These are phyloP conservation scores for Falco biarmicus DNA, from an alignment of 2,797 vertebrate genomes.

Conservation along the genomic window DNA sequence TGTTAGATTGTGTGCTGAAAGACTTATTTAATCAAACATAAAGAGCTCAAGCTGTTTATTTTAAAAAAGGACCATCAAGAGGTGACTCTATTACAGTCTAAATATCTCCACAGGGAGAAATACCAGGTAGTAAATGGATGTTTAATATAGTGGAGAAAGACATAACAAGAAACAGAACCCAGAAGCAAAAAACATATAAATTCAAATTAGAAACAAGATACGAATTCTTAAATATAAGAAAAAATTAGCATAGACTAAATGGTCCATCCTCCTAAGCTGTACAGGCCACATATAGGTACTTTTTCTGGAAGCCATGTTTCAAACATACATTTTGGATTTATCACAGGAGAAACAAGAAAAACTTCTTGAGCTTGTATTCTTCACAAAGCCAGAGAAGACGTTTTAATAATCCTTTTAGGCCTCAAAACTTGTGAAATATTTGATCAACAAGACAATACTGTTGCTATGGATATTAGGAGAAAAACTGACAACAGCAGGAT, in stretches of 20 bases:
- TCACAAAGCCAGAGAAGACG: background rate
- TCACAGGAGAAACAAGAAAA: background rate
- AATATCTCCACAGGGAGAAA: conserved; percentile 46
- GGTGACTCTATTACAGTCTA: conserved; percentile 25
- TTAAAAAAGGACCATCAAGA: conserved; percentile 33
- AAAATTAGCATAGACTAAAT: background rate
- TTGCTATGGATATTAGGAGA: conserved; percentile 41
- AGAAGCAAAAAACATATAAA: conserved; percentile 28
- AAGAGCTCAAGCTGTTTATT: conserved; percentile 22
- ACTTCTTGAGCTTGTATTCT: background rate
- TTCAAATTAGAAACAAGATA: conserved; percentile 39
- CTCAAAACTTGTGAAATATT: background rate
- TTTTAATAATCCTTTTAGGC: background rate
- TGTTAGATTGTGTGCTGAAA: background rate
- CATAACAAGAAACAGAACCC: conserved; percentile 31
- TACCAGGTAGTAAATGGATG: conserved; percentile 33
- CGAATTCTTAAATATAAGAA: background rate
- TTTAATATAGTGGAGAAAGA: conserved; percentile 31
- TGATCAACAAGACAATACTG: background rate
- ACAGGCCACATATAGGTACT: background rate
- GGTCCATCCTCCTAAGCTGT: background rate
- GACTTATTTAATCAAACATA: conserved; percentile 37
- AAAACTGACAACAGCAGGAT: conserved; percentile 17
- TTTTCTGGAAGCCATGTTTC: background rate
- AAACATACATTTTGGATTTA: background rate